Evolutionary conservation across 2,113 vertebrate species (phyloP).

Genomic region (Carollia perspicillata): DNA sequence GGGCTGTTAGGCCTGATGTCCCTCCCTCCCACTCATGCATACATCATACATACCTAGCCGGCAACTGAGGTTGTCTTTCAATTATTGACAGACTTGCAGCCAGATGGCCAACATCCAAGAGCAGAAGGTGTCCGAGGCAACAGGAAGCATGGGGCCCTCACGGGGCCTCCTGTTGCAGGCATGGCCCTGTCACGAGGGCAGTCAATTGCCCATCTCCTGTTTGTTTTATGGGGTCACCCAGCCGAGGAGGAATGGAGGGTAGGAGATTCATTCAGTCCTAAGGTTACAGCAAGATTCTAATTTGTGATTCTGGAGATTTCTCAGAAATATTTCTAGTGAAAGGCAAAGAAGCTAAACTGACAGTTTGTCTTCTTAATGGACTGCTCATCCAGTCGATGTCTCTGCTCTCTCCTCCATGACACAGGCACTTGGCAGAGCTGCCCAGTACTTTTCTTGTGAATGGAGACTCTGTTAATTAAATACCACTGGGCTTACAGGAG

Average conservation of each 20-base stretch:
- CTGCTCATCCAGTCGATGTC: too few relatives aligned
- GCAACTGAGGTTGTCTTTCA: background rate
- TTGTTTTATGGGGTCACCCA: slow-evolving; percentile 27
- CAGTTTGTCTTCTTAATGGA: background rate
- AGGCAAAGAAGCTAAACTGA: background rate
- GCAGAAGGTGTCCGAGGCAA: background rate
- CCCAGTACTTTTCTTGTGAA: background rate
- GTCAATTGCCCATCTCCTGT: slow-evolving; percentile 23
- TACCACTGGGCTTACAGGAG: slow-evolving; percentile 19
- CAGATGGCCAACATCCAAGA: background rate
- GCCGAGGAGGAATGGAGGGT: background rate
- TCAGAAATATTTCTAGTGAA: background rate
- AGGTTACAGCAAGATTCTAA: background rate
- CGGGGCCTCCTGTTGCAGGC: background rate
- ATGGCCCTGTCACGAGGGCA: background rate
- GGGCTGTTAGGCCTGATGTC: background rate
- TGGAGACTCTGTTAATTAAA: slow-evolving; percentile 67
- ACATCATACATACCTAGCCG: background rate
- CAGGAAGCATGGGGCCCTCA: background rate
- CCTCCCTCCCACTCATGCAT: background rate
- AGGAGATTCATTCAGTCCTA: background rate
- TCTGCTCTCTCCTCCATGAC: background rate
- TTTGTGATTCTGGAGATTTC: background rate
- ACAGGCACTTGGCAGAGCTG: background rate
- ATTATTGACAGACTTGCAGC: slow-evolving; percentile 48